Conservation (phyloP, 1,140 invertebrate species). For the honey bee (Apis mellifera) region Amel_HAv3.1 CM009937.2:10262501-10263000, state of each 20-base stretch:
- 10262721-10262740: conserved; percentile 45
- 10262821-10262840: conserved; percentile 63
- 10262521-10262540: conserved; percentile 25
- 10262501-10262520: background rate
- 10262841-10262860: conserved; percentile 60
- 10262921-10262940: conserved; percentile 59
- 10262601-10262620: conserved; percentile 64
- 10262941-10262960: conserved; percentile 50
- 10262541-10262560: conserved; percentile 66
- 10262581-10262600: conserved; percentile 67
- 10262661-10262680: conserved; percentile 47
- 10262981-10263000: conserved; percentile 32
- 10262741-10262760: conserved; percentile 67
- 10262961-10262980: conserved; percentile 50
- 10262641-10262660: conserved; percentile 50
- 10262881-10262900: conserved; percentile 53
- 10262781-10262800: conserved; percentile 58
- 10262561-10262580: conserved; percentile 73
- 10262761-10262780: conserved; percentile 62
- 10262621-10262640: conserved; percentile 63
- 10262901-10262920: conserved; percentile 38
- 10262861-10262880: conserved; percentile 63
- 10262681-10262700: conserved; percentile 13
- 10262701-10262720: conserved; percentile 19
- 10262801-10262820: conserved; percentile 63